Conservation (phyloP, 37 sponge, comb jelly and placozoan genomes). For the Chondrilla cf. caribensis region DNA sequence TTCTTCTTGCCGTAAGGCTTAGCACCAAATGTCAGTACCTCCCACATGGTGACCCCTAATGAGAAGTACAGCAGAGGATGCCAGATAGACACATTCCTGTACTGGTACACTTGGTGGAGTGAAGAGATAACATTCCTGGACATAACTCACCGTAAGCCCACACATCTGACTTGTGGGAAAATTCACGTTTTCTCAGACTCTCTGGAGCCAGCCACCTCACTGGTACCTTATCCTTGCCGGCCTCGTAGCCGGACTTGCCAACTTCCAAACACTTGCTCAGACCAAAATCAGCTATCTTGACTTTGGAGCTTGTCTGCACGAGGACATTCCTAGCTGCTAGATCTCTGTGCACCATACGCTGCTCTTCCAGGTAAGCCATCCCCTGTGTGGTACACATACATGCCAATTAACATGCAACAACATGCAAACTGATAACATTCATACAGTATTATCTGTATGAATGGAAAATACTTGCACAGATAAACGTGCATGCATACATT, state of each 20-base stretch:
- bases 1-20: constrained; percentile 52
- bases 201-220: constrained; percentile 93
- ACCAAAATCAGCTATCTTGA: constrained; percentile 98
- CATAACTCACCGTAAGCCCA: constrained; percentile 72
- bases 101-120: too few relatives aligned
- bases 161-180: constrained; percentile 87
- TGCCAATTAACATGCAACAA: neutral
- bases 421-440: neutral
- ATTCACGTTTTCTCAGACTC: constrained; percentile 52
- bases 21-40: constrained; percentile 85
- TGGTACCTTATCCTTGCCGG: constrained; percentile 74
- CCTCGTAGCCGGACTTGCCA: constrained; percentile 67
- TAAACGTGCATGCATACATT: neutral
- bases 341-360: constrained; percentile 86
- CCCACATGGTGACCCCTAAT: constrained; percentile 85
- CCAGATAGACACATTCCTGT: too few relatives aligned
- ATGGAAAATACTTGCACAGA: neutral
- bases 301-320: constrained; percentile 65
- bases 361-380: constrained; percentile 87
- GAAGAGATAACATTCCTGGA: neutral
- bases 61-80: neutral
- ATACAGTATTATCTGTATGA: too few relatives aligned
- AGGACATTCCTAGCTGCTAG: constrained; percentile 91
- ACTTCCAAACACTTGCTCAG: constrained; percentile 80
- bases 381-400: constrained; percentile 41